Evolutionary conservation across 2,797 vertebrate species (phyloP), one percentile per base, ranked within the genome.

Genomic region (Eulemur rubriventer): DNA sequence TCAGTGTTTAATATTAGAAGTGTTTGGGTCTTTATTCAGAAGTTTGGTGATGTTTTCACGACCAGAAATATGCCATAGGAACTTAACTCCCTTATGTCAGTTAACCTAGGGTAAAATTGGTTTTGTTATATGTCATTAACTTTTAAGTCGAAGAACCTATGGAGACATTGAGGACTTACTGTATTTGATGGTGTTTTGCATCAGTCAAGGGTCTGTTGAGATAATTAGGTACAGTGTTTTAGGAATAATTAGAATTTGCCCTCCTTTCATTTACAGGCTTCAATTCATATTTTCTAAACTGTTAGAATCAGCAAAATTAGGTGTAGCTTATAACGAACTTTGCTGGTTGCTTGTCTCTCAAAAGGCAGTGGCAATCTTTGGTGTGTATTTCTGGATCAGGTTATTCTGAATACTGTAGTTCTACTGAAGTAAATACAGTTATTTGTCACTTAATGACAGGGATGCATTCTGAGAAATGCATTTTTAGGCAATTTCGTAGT

Each of bases 251-350:
- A 63, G 46, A 85, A 80, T 59, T 92, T 96, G 22, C 65, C 20
- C 70, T 92, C 38, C 38, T 87, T 96, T 89, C 11, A 73, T 84
- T 84, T 82, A 84, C 6, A 69, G 22, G 22, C 28, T 67, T 82
- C 52, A 90, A 80, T 89, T 35, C 38, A 35, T 94, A 43, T 78
- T 90, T 93, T 92, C 73, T 85, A 69, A 81, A 78, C 35, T 87
- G 9, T 88, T 59, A 87, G 9, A 73, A 63, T 82, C 50, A 76
- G 59, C 63, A 90, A 41, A 67, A 84, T 69, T 89, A 63, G 41
- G 17, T 84, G 3, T 4, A 67, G 24, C 16, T 92, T 92, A 48
- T 65, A 87, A 89, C 65, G 46, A 78, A 69, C 13, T 46, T 89
- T 63, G 10, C 73, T 84, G 14, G 52, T 96, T 96, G 35, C 2